Evolutionary conservation across 2,113 vertebrate genomes (phyloP).

Genomic region (Arenaria interpres): DNA sequence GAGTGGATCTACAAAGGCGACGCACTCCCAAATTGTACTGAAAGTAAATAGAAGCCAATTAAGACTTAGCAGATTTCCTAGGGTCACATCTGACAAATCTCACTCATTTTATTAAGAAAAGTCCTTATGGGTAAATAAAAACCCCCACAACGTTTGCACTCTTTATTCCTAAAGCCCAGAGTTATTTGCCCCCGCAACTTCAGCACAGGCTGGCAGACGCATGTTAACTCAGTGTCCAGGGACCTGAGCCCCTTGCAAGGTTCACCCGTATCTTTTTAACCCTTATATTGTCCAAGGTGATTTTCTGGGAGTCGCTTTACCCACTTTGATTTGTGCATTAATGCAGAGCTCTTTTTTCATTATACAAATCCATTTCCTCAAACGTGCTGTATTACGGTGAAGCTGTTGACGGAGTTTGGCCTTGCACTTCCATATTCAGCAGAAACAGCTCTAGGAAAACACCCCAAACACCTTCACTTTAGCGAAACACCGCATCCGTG

Average conservation of each 20-base stretch:
- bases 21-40: neutral
- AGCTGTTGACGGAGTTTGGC: neutral
- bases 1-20: neutral
- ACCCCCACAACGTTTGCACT: neutral
- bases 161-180: neutral
- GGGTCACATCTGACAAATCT: neutral
- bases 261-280: neutral
- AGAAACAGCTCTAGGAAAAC: neutral
- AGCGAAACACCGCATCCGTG: neutral
- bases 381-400: fast-evolving
- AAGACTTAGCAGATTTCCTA: neutral
- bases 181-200: neutral
- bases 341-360: neutral
- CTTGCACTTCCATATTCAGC: neutral
- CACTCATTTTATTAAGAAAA: neutral
- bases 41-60: neutral
- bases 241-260: neutral
- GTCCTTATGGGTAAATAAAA: neutral
- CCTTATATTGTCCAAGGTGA: neutral
- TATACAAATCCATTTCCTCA: neutral
- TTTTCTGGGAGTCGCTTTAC: neutral
- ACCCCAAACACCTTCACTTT: neutral
- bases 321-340: neutral
- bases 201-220: neutral
- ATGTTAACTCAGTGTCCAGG: neutral